Percentiles rank a stretch among this genome's conserved stretches.
Conservation (phyloP, 2,888 invertebrate species). For the Leptinotarsa tumamoca region DNA sequence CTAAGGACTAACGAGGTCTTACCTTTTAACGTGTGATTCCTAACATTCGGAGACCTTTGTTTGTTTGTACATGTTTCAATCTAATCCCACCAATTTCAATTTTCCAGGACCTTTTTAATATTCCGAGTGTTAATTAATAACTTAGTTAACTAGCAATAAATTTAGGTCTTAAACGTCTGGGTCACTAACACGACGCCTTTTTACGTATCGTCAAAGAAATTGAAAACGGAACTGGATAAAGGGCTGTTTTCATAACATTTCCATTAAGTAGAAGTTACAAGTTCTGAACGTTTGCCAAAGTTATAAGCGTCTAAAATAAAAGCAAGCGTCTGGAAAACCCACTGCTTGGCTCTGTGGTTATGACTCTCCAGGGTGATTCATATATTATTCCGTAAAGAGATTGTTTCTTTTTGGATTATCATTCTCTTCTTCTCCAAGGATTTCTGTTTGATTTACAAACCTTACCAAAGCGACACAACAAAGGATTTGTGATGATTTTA, state of each 20-base stretch:
- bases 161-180: not conserved
- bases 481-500: too few relatives aligned
- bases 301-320: slow-evolving; percentile 3
- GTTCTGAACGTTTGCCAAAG: slow-evolving; percentile 8
- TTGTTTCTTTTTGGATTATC: not conserved
- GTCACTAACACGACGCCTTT: not conserved
- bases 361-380: not conserved
- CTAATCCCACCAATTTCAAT: too few relatives aligned
- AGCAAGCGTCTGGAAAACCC: not conserved
- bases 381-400: not conserved
- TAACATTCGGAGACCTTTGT: too few relatives aligned
- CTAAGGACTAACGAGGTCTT: too few relatives aligned
- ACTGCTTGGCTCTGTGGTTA: not conserved
- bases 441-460: too few relatives aligned
- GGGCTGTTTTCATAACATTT: not conserved
- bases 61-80: too few relatives aligned
- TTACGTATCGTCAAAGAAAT: not conserved
- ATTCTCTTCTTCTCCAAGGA: not conserved
- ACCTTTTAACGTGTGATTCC: too few relatives aligned
- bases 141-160: not conserved
- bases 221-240: slow-evolving; percentile 6
- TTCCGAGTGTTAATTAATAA: too few relatives aligned
- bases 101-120: too few relatives aligned
- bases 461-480: too few relatives aligned
- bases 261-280: not conserved